These are phyloP conservation scores for Nowickia ferox DNA, from an alignment of 2,888 invertebrate genomes.

Conservation along the genomic window DNA sequence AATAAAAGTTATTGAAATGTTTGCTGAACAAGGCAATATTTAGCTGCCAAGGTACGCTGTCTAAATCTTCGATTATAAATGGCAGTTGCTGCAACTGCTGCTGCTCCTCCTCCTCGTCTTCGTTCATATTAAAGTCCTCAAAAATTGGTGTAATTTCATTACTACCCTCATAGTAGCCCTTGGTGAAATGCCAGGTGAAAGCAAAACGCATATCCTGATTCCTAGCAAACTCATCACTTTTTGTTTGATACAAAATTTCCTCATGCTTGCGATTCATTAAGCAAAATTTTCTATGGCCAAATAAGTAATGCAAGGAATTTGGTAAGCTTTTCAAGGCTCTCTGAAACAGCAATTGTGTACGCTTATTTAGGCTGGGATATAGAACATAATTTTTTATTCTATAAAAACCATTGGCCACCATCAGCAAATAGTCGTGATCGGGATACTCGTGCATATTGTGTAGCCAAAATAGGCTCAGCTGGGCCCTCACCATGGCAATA, in stretches of 20 bases:
- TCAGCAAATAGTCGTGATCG: conserved; percentile 55
- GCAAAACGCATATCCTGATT: conserved; percentile 58
- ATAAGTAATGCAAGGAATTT: conserved; percentile 52
- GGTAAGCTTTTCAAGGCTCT: conserved; percentile 54
- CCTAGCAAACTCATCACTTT: conserved; percentile 39
- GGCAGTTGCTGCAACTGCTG: background rate
- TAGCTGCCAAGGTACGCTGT: conserved; percentile 2
- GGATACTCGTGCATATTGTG: conserved; percentile 66
- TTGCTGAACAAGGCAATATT: conserved; percentile 43
- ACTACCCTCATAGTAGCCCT: conserved; percentile 31
- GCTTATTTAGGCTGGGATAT: conserved; percentile 18
- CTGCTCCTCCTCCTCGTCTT: background rate
- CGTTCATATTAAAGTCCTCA: conserved; percentile 16
- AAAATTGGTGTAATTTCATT: conserved; percentile 40
- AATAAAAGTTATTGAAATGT: conserved; percentile 55
- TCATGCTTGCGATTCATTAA: conserved; percentile 55
- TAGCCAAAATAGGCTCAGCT: conserved; percentile 60
- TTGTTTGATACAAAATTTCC: conserved; percentile 59
- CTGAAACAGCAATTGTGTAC: conserved; percentile 42
- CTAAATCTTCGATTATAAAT: background rate
- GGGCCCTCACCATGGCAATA: conserved; percentile 58
- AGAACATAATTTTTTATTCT: conserved; percentile 51
- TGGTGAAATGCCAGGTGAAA: conserved; percentile 60
- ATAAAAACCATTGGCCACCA: conserved; percentile 61
- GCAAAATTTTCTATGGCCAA: conserved; percentile 55